These are phyloP conservation scores for Psylliodes chrysocephalus DNA, from an alignment of 2,888 invertebrate genomes.

Conservation along the genomic window DNA sequence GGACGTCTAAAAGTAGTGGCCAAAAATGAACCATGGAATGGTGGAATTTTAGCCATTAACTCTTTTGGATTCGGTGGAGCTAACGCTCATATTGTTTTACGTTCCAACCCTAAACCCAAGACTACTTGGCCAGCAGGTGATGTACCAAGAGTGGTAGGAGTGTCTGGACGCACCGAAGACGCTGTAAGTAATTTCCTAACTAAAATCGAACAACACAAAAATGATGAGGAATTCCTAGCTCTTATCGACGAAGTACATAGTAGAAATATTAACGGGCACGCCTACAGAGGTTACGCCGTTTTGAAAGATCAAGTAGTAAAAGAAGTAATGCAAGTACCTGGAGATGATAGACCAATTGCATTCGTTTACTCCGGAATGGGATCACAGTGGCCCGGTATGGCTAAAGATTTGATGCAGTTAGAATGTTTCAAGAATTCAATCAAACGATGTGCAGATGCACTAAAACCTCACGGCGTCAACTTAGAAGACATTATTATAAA, in stretches of 20 bases:
- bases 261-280: constrained; percentile 78
- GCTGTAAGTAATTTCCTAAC: constrained; percentile 76
- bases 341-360: constrained; percentile 86
- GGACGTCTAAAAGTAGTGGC: constrained; percentile 92
- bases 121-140: constrained; percentile 68
- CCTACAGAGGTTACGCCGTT: constrained; percentile 82
- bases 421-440: constrained; percentile 85
- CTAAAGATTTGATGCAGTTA: constrained; percentile 82
- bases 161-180: constrained; percentile 87
- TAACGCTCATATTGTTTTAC: constrained; percentile 90
- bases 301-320: constrained; percentile 67
- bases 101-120: constrained; percentile 80
- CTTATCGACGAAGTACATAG: constrained; percentile 81
- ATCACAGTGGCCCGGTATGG: constrained; percentile 98
- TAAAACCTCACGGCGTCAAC: constrained; percentile 84
- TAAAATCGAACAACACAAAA: constrained; percentile 69
- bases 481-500: constrained; percentile 82
- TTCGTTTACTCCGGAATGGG: constrained; percentile 99
- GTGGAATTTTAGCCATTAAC: constrained; percentile 93
- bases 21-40: constrained; percentile 84
- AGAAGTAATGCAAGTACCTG: constrained; percentile 66
- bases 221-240: constrained; percentile 80
- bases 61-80: constrained; percentile 99
- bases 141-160: constrained; percentile 76
- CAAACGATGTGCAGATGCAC: constrained; percentile 77